Evolutionary conservation across 2,888 invertebrate genomes (phyloP), one percentile per base, ranked within the genome.

Genomic region (Heliconius hortense): DNA sequence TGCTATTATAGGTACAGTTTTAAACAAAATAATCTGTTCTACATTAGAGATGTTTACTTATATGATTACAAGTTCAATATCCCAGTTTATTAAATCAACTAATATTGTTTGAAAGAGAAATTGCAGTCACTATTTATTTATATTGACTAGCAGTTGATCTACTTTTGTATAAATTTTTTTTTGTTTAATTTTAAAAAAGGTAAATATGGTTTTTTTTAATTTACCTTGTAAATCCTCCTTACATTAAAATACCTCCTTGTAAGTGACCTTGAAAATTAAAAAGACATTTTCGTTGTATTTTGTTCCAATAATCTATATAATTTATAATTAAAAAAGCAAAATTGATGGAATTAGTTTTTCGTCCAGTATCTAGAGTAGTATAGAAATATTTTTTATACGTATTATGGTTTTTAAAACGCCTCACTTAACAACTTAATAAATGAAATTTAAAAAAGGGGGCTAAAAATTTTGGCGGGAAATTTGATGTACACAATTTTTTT

Each of bases 341-440:
- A 5, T 73, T 24, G 28, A 60, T 63, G 64, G 66, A 71, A 82
- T 80, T 82, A 84, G 84, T 79, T 83, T 81, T 82, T 84, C 82
- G 86, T 86, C 86, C 86, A 71, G 70, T 71, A 43, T 66, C 39
- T 74, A 75, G 70, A 71, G 64, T 75, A 66, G 64, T 11, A 59
- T 64, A 75, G 64, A 43, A 64, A 72, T 72, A 71, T 72, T 71
- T 75, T 75, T 75, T 66, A 66, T 75, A 71, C 70, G 15, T 74
- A 35, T 28, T 39, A 24, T 64, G 59, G 56, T 64, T 75, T n/a
- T 64, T 26, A 24, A 59, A 71, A 26, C 8, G 56, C 28, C 28
- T 56, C 21, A 24, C n/a, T 21, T 60, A 53, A 28, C 48, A 21
- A 68, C 5, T 10, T 68, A 26, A 31, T 31, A 24, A 60, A 60